These are phyloP conservation scores for Wiebesia pumilae DNA, from an alignment of 1,140 invertebrate species.

Conservation along the genomic window DNA sequence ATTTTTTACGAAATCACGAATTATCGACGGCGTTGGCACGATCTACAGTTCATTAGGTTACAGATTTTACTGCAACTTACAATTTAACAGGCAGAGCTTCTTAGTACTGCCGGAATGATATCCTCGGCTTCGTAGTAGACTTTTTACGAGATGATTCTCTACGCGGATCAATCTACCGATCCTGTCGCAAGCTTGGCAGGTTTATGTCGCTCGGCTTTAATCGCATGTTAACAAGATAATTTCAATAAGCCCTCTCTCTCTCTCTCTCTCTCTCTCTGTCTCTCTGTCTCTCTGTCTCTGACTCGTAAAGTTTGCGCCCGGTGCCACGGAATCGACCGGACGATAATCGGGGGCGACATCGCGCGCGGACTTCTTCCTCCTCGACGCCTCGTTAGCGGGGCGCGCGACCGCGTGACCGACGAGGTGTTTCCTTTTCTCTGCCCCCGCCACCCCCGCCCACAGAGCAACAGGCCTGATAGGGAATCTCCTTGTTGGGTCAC, in stretches of 20 bases:
- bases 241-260: slow-evolving; percentile 16
- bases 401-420: slow-evolving; percentile 62
- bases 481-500: slow-evolving; percentile 72
- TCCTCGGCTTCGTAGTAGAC: no score
- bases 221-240: slow-evolving; percentile 40
- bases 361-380: neutral
- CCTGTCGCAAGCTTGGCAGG: neutral
- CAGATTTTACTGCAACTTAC: no score
- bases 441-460: slow-evolving; percentile 12
- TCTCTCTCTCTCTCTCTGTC: neutral
- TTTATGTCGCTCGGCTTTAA: neutral
- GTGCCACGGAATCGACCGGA: neutral
- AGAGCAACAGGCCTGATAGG: slow-evolving; percentile 59
- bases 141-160: no score
- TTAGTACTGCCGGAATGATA: no score
- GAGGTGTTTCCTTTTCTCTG: slow-evolving; percentile 66
- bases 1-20: no score
- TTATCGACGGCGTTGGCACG: no score
- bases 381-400: slow-evolving; percentile 66
- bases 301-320: neutral
- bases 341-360: slow-evolving; percentile 47
- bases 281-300: no score
- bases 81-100: no score
- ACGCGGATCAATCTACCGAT: neutral
- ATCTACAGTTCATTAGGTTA: no score